These are phyloP conservation scores for Morphnarchus princeps DNA, from an alignment of 2,113 vertebrate species.

Conservation along the genomic window DNA sequence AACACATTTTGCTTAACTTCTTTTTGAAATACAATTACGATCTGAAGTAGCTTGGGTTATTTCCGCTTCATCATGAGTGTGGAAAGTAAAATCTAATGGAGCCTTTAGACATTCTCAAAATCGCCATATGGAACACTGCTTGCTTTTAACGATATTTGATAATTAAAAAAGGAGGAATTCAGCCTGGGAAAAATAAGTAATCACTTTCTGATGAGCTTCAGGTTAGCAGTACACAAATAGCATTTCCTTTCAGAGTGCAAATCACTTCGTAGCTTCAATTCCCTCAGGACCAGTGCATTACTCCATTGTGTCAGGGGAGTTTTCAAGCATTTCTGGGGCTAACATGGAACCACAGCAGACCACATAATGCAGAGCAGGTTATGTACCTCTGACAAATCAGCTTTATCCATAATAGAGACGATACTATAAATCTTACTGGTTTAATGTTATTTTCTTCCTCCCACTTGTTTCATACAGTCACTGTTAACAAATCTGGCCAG, in stretches of 20 bases:
- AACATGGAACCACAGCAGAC: neutral
- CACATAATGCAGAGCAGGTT: neutral
- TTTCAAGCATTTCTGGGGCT: neutral
- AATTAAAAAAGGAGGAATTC: neutral
- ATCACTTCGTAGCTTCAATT: neutral
- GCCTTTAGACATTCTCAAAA: neutral
- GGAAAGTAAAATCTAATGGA: neutral
- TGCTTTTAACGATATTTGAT: neutral
- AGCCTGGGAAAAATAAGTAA: neutral
- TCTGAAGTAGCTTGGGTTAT: neutral
- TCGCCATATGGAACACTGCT: neutral
- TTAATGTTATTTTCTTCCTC: neutral
- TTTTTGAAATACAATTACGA: fast-evolving
- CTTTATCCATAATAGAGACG: neutral
- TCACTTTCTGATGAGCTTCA: neutral
- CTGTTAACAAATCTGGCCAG: neutral
- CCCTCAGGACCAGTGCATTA: neutral
- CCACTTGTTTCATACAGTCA: neutral
- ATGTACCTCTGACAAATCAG: neutral
- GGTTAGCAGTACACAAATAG: neutral
- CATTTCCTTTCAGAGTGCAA: neutral
- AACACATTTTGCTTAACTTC: neutral
- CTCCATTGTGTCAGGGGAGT: neutral
- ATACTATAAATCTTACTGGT: neutral
- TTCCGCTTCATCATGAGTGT: neutral